Conservation (phyloP, 2,888 invertebrate species). For the Aromia moschata region DNA sequence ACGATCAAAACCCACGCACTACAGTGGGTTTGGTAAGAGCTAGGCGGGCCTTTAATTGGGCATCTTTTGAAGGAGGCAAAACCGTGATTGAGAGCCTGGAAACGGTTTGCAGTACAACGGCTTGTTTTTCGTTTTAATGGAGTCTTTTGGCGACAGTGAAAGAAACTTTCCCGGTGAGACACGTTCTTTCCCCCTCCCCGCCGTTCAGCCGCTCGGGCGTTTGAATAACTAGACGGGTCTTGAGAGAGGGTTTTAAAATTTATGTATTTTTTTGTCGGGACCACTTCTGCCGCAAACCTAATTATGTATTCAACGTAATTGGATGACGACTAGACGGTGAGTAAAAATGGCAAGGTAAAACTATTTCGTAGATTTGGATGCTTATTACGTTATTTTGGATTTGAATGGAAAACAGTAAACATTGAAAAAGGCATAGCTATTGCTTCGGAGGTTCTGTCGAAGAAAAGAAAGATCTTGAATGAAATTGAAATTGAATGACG, state of each 20-base stretch:
- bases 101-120: conserved; percentile 14
- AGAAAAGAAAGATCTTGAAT: too few relatives aligned
- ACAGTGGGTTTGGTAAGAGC: too few relatives aligned
- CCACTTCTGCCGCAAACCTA: background rate
- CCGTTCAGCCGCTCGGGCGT: background rate
- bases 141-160: background rate
- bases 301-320: conserved; percentile 1
- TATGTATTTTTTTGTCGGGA: background rate
- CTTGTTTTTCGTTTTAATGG: conserved; percentile 1
- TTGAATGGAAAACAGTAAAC: too few relatives aligned
- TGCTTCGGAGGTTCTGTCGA: too few relatives aligned
- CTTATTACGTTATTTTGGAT: background rate
- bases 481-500: too few relatives aligned
- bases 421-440: too few relatives aligned
- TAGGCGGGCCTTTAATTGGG: conserved; percentile 35
- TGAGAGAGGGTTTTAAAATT: background rate
- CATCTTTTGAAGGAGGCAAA: conserved; percentile 17
- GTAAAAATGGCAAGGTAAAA: background rate
- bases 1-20: too few relatives aligned
- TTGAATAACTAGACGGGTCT: background rate
- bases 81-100: conserved; percentile 18
- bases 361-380: background rate
- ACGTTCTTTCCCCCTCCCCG: background rate
- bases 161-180: conserved; percentile 4
- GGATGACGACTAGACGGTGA: background rate